These are phyloP conservation scores for Drosophila monieri DNA, from an alignment of 2,888 invertebrate genomes.

Conservation along the genomic window DNA sequence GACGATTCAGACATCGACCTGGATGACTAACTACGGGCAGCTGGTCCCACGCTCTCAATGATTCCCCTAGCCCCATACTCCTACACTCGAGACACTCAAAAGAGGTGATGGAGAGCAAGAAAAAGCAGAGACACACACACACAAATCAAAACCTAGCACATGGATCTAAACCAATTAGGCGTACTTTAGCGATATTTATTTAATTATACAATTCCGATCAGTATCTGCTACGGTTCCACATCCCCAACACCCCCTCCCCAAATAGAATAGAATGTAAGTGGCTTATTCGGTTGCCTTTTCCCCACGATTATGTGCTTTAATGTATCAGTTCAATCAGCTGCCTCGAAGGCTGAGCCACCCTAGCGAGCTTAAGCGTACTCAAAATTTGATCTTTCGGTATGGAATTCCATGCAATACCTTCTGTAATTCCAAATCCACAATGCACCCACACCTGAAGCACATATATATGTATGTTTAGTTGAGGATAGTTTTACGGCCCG, in stretches of 20 bases:
- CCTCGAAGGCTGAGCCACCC: conserved; percentile 35
- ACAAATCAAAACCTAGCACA: conserved; percentile 73
- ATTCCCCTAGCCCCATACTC: conserved; percentile 11
- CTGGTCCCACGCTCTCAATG: conserved; percentile 15
- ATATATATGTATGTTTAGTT: conserved; percentile 32
- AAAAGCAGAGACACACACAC: conserved; percentile 29
- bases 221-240: conserved; percentile 38
- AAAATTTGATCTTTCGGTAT: conserved; percentile 24
- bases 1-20: conserved; percentile 86
- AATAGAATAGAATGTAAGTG: conserved; percentile 29
- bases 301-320: conserved; percentile 41
- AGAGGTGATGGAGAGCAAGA: conserved; percentile 38
- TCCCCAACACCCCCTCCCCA: conserved; percentile 19
- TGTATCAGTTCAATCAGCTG: conserved; percentile 36
- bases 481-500: conserved; percentile 10
- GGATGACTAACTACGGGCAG: conserved; percentile 84
- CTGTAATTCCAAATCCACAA: conserved; percentile 26
- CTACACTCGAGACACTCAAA: conserved; percentile 26
- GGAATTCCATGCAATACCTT: conserved; percentile 6
- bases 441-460: conserved; percentile 16
- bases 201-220: conserved; percentile 62
- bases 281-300: conserved; percentile 45
- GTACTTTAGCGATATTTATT: conserved; percentile 73
- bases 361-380: conserved; percentile 40
- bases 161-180: conserved; percentile 76